Percentiles rank a stretch among this genome's conserved stretches.
These are phyloP conservation scores for Amphipoea oculea DNA, from an alignment of 2,888 invertebrate genomes.

Conservation along the genomic window DNA sequence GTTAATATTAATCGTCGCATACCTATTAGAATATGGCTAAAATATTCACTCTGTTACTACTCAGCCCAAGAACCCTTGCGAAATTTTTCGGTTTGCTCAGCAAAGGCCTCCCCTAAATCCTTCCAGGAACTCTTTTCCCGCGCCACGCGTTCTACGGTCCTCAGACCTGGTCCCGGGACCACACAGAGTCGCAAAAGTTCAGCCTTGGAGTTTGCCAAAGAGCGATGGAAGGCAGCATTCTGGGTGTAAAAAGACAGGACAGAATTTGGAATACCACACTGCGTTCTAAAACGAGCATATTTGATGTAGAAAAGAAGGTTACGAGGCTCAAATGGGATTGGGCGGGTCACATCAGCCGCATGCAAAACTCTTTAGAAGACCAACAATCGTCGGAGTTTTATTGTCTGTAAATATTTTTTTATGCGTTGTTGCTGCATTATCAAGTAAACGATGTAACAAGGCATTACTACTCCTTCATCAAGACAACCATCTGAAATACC, in stretches of 20 bases:
- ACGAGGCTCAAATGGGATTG: background rate
- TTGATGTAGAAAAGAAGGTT: background rate
- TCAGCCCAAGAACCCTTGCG: background rate
- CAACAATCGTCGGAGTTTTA: background rate
- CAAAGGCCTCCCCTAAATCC: background rate
- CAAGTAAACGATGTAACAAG: background rate
- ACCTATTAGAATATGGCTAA: background rate
- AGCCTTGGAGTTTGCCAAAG: background rate
- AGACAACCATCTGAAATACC: conserved; percentile 6
- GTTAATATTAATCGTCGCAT: background rate
- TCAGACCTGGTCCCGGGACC: background rate
- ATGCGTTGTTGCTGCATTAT: background rate
- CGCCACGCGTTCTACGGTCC: background rate
- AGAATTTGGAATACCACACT: no score
- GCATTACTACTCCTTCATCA: background rate
- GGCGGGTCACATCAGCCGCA: background rate
- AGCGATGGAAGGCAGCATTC: no score
- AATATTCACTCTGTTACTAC: background rate
- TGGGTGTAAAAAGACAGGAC: no score
- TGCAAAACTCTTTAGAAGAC: background rate
- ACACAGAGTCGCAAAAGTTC: background rate
- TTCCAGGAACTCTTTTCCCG: no score
- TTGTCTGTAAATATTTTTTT: no score
- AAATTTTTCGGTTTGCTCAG: background rate
- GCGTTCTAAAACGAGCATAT: background rate